Percentiles rank a stretch among this genome's conserved stretches.
These are phyloP conservation scores for Strigamia transsilvanica DNA, from an alignment of 2,888 invertebrate genomes.

Conservation along the genomic window DNA sequence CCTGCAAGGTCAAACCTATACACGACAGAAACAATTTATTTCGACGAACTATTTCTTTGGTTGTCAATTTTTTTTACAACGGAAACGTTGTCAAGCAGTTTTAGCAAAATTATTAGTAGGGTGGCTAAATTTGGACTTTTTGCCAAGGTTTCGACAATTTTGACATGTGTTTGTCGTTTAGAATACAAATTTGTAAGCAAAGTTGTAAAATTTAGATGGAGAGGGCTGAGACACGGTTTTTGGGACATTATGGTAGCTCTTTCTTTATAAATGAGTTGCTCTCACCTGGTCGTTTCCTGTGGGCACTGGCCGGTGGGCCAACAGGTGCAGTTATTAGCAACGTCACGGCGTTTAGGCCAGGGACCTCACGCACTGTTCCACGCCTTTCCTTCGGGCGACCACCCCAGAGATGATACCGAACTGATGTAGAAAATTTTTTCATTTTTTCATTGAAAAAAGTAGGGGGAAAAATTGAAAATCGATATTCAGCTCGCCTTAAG, in stretches of 20 bases:
- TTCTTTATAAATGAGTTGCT: not conserved
- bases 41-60: not conserved
- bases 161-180: too few species aligned
- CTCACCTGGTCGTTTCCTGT: slow-evolving; percentile 31
- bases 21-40: not conserved
- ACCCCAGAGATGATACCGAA: slow-evolving; percentile 23
- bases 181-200: too few species aligned
- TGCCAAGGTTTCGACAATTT: too few species aligned
- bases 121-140: too few species aligned
- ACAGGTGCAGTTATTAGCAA: slow-evolving; percentile 13
- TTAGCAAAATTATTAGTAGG: not conserved
- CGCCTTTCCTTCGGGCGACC: slow-evolving; percentile 24
- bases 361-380: slow-evolving; percentile 24
- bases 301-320: slow-evolving; percentile 31
- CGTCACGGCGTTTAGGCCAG: slow-evolving; percentile 8
- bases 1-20: not conserved
- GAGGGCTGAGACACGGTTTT: not conserved
- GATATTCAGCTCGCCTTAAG: slow-evolving; percentile 4
- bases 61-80: not conserved
- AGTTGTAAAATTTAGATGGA: too few species aligned
- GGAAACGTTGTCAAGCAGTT: not conserved
- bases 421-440: not conserved
- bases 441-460: not conserved
- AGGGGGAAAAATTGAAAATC: slow-evolving; percentile 43
- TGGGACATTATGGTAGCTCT: not conserved